These are phyloP conservation scores for Saxidomus purpurata DNA, from an alignment of 1,140 invertebrate species.

Conservation along the genomic window DNA sequence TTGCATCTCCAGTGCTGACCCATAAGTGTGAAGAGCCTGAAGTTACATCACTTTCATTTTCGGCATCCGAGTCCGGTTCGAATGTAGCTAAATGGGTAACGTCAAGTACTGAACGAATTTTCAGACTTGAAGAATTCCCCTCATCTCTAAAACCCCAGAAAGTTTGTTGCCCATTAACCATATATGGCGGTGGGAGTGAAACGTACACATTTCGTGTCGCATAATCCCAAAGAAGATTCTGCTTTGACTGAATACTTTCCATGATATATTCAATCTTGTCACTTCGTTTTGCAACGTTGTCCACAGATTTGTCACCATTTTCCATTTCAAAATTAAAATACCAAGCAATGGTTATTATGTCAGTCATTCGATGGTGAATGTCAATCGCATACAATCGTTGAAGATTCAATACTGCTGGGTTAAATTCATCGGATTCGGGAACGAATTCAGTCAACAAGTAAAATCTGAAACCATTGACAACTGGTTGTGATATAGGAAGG, in stretches of 20 bases:
- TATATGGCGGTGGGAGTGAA: slow-evolving; percentile 37
- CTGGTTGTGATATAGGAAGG: slow-evolving; percentile 50
- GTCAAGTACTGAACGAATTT: slow-evolving; percentile 9
- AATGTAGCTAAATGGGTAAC: slow-evolving; percentile 51
- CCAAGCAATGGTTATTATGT: slow-evolving; percentile 62
- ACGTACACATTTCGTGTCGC: slow-evolving; percentile 12
- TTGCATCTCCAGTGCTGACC: slow-evolving; percentile 9
- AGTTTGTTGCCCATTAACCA: neutral
- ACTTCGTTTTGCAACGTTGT: neutral
- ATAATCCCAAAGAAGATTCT: slow-evolving; percentile 48
- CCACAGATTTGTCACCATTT: neutral
- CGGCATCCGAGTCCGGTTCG: slow-evolving; percentile 12
- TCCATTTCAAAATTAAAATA: slow-evolving; percentile 56
- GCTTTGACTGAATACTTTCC: slow-evolving; percentile 11
- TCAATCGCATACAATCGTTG: slow-evolving; percentile 58
- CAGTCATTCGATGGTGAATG: slow-evolving; percentile 32
- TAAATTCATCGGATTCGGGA: slow-evolving; percentile 32
- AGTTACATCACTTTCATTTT: neutral
- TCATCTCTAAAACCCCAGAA: slow-evolving; percentile 48
- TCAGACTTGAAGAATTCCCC: neutral
- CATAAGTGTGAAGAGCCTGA: neutral
- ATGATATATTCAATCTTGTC: neutral
- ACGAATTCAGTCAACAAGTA: slow-evolving; percentile 59
- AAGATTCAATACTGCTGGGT: slow-evolving; percentile 31
- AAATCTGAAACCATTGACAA: slow-evolving; percentile 45